A percentile compares a stretch with the other conserved stretches of the same genome.
These are phyloP conservation scores for Hemicentrotus pulcherrimus DNA, from an alignment of 35 echinoderm and acorn worm genomes.

Conservation along the genomic window DNA sequence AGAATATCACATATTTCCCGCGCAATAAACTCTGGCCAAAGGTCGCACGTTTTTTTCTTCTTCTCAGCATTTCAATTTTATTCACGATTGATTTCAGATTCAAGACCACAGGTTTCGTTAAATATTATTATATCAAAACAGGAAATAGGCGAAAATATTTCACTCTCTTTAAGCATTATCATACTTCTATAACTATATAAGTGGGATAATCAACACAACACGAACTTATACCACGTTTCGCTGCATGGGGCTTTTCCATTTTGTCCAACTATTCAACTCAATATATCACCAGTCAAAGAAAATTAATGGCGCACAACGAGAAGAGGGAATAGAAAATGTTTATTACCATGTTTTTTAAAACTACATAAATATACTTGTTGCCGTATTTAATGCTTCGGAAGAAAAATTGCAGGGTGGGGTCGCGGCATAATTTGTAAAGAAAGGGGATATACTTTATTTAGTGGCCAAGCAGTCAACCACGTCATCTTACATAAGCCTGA, in stretches of 20 bases:
- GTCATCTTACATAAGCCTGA: neutral
- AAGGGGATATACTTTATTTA: neutral
- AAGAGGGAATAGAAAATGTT: neutral
- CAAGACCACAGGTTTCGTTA: neutral
- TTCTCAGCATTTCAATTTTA: no score
- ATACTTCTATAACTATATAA: neutral
- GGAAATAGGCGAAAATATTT: neutral
- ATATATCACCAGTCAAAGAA: neutral
- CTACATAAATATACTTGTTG: neutral
- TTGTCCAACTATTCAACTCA: neutral
- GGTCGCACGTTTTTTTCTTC: no score
- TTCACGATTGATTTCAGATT: neutral
- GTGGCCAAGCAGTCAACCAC: neutral
- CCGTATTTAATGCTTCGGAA: neutral
- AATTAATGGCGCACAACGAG: neutral
- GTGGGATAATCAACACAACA: neutral
- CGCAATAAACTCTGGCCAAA: no score
- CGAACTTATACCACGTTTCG: neutral
- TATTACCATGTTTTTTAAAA: neutral
- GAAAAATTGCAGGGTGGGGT: neutral
- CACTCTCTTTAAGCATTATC: neutral
- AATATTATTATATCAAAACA: neutral
- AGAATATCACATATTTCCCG: no score
- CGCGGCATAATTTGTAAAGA: neutral
- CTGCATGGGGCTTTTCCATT: neutral